phyloP scores from a whole-genome alignment of 1,140 invertebrate genomes.

The Harpegnathos saltator region DNA sequence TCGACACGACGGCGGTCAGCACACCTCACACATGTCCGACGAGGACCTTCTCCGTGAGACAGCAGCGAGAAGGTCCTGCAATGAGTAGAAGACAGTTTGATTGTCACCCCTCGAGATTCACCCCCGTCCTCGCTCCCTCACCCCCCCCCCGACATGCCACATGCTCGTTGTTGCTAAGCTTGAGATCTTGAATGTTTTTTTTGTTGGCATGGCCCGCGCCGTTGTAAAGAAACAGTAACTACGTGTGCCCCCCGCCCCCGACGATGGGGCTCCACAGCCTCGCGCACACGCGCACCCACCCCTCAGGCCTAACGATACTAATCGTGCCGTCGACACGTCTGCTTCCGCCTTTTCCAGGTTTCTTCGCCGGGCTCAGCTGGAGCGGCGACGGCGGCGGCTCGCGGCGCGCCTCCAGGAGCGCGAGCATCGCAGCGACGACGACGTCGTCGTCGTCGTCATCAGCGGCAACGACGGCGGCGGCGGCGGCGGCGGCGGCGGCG shows the following conservation, averaged over 20 bases:
- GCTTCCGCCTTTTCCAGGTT: slow-evolving; percentile 80
- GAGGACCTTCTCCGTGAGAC: slow-evolving; percentile 27
- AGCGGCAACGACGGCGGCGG: slow-evolving; percentile 21
- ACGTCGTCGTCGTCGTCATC: slow-evolving; percentile 77
- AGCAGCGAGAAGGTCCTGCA: slow-evolving; percentile 9
- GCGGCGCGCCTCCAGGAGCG: slow-evolving; percentile 39
- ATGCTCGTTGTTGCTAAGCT: slow-evolving; percentile 86
- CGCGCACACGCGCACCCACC: not conserved
- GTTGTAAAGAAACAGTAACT: slow-evolving; percentile 71
- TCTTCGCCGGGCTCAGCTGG: slow-evolving; percentile 83
- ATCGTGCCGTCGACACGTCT: slow-evolving; percentile 60
- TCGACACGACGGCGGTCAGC: no score
- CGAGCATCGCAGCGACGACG: slow-evolving; percentile 77
- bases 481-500: slow-evolving; percentile 32
- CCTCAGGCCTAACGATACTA: slow-evolving; percentile 40
- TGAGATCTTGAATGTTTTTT: slow-evolving; percentile 84
- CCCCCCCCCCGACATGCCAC: slow-evolving; percentile 52
- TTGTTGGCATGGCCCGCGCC: slow-evolving; percentile 75
- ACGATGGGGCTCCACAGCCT: not conserved
- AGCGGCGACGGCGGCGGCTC: slow-evolving; percentile 73
- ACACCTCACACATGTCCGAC: slow-evolving; percentile 13
- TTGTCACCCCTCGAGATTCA: not conserved
- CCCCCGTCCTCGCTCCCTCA: slow-evolving; percentile 41
- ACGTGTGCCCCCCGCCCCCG: slow-evolving; percentile 20
- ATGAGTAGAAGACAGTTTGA: slow-evolving; percentile 55